Evolutionary conservation across 2,113 vertebrate species (phyloP).

Genomic region (Galeopterus variegatus): DNA sequence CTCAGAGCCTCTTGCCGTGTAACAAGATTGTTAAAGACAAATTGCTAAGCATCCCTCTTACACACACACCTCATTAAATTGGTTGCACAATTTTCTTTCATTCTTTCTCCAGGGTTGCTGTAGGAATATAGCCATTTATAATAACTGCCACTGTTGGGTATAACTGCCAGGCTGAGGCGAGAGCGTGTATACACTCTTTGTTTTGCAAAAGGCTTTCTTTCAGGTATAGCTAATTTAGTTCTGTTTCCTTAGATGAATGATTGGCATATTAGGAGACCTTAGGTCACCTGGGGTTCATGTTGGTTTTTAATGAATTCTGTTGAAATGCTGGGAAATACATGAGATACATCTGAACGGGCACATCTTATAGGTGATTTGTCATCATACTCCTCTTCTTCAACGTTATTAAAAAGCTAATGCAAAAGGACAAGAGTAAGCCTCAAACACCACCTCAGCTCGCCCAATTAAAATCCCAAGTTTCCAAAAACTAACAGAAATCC

Average conservation of each 20-base stretch:
- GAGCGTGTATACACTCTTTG: conserved; percentile 51
- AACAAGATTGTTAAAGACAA: conserved; percentile 85
- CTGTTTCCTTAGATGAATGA: conserved; percentile 74
- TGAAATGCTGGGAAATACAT: conserved; percentile 45
- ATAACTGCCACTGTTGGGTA: conserved; percentile 65
- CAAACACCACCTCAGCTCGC: not conserved
- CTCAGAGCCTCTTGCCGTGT: conserved; percentile 72
- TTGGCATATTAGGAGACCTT: conserved; percentile 67
- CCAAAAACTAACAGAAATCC: not conserved
- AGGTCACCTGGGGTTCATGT: conserved; percentile 29
- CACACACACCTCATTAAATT: conserved; percentile 81
- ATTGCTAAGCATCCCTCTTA: conserved; percentile 81
- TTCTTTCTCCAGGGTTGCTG: conserved; percentile 83
- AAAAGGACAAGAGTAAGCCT: not conserved
- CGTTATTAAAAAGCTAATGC: not conserved
- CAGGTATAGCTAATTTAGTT: conserved; percentile 51
- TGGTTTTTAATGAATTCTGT: conserved; percentile 71
- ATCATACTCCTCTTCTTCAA: not conserved
- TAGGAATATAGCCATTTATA: conserved; percentile 82
- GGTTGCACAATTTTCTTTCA: conserved; percentile 86
- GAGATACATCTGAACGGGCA: conserved; percentile 35
- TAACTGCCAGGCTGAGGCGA: conserved; percentile 63
- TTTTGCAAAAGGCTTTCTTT: conserved; percentile 59
- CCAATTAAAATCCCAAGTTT: conserved; percentile 37
- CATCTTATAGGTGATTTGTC: not conserved